Percentiles rank a stretch among this genome's conserved stretches.
phyloP scores from a whole-genome alignment of 35 echinoderm and acorn worm genomes.

The Stichopus chloronotus region DNA sequence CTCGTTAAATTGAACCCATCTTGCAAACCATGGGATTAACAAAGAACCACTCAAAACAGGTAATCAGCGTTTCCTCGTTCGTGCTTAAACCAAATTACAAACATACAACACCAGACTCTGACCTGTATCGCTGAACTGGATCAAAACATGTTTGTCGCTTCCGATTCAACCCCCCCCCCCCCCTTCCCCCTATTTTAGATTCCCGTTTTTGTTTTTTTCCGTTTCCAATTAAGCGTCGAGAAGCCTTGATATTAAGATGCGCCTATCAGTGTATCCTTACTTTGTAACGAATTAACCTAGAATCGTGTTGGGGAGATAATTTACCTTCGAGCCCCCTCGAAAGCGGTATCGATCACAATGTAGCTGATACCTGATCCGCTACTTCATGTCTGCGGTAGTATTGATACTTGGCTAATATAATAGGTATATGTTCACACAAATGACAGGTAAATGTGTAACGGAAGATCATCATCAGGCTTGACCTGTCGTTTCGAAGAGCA shows the following conservation, averaged over 20 bases:
- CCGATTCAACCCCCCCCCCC: background rate
- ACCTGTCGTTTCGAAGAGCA: too few relatives aligned
- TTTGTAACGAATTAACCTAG: background rate
- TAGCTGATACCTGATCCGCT: background rate
- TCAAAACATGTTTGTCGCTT: background rate
- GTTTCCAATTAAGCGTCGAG: background rate
- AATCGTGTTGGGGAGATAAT: background rate
- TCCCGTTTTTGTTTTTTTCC: background rate
- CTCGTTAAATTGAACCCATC: background rate
- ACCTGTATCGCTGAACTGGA: background rate
- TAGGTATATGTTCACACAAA: background rate
- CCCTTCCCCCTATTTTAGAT: background rate
- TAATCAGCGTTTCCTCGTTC: background rate
- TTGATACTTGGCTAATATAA: background rate
- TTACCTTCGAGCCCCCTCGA: background rate
- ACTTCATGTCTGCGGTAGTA: background rate
- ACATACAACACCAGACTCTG: background rate
- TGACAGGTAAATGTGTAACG: too few relatives aligned
- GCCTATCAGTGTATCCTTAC: background rate
- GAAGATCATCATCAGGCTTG: too few relatives aligned
- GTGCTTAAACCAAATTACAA: background rate
- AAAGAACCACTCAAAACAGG: background rate
- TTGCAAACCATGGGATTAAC: background rate
- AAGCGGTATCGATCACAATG: background rate
- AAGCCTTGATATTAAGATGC: background rate